These are phyloP conservation scores for Euphonia xanthogaster DNA, from an alignment of 2,797 vertebrate species.

Conservation along the genomic window DNA sequence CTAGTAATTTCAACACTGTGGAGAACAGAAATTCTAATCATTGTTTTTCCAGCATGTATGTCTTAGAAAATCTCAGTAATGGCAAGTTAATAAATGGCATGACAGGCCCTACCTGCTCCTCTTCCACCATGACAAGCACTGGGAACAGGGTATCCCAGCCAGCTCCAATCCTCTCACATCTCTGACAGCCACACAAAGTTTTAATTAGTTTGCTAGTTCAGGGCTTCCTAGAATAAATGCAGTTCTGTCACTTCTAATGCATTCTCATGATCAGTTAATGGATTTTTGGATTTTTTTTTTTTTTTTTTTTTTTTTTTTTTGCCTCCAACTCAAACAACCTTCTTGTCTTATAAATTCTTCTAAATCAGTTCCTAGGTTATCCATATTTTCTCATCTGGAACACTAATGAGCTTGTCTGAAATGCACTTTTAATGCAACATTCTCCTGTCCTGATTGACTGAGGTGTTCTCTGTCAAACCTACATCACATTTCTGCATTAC, in stretches of 20 bases:
- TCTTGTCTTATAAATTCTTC: not conserved
- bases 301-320: not conserved
- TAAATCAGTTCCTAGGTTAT: slow-evolving; percentile 2
- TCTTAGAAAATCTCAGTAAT: not conserved
- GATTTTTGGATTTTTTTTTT: not conserved
- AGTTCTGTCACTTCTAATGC: slow-evolving; percentile 22
- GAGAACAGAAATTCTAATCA: not conserved
- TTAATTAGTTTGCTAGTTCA: slow-evolving; percentile 44
- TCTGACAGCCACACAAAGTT: slow-evolving; percentile 27
- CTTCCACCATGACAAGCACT: not conserved
- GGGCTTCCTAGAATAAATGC: not conserved
- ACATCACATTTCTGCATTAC: not conserved
- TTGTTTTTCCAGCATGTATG: not conserved
- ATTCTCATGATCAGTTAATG: not conserved
- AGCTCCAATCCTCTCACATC: not conserved
- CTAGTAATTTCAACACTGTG: not conserved
- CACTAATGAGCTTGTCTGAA: slow-evolving; percentile 20
- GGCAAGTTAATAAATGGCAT: not conserved
- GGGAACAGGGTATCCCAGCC: not conserved
- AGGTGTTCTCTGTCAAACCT: not conserved
- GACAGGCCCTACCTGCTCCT: not conserved
- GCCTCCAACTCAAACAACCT: not conserved
- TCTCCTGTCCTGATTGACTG: not conserved
- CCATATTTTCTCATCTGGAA: slow-evolving; percentile 18
- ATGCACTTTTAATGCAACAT: not conserved